Percentiles rank a stretch among this genome's conserved stretches.
phyloP scores from a whole-genome alignment of 2,113 vertebrate species.

The Chloroceryle aenea region DNA sequence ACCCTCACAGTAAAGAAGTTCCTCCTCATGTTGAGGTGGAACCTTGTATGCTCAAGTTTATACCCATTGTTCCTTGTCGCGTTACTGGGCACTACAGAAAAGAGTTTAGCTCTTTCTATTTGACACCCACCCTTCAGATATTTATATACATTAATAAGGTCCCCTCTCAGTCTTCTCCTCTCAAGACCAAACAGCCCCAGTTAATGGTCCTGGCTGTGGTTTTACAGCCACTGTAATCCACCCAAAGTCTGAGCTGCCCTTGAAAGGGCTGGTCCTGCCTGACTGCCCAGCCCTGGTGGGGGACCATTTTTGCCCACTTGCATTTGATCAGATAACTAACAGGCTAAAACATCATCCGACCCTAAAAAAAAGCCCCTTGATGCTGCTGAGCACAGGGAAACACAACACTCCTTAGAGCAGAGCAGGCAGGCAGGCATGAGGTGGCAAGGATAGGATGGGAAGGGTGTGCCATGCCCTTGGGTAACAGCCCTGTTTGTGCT shows the following conservation, averaged over 20 bases:
- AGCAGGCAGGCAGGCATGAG: neutral
- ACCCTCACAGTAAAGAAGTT: too few relatives aligned
- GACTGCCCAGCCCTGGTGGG: neutral
- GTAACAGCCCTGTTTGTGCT: neutral
- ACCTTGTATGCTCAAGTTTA: too few relatives aligned
- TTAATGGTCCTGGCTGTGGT: neutral
- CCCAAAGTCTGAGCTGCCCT: neutral
- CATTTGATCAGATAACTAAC: neutral
- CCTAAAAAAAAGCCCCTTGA: fast-evolving
- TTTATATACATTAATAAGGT: too few relatives aligned
- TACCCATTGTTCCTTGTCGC: too few relatives aligned
- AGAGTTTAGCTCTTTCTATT: too few relatives aligned
- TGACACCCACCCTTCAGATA: too few relatives aligned
- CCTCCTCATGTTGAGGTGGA: too few relatives aligned
- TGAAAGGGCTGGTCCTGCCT: neutral
- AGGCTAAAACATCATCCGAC: neutral
- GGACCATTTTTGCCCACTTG: neutral
- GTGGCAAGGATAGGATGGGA: neutral
- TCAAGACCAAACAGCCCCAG: too few relatives aligned
- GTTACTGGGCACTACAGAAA: too few relatives aligned
- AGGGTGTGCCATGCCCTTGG: fast-evolving
- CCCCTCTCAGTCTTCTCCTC: too few relatives aligned
- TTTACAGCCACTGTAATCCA: neutral
- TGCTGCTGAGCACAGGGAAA: neutral
- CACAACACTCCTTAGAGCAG: fast-evolving